Evolutionary conservation across 2,113 vertebrate genomes (phyloP), one percentile per base, ranked within the genome.

Genomic region (Bombycilla garrulus): DNA sequence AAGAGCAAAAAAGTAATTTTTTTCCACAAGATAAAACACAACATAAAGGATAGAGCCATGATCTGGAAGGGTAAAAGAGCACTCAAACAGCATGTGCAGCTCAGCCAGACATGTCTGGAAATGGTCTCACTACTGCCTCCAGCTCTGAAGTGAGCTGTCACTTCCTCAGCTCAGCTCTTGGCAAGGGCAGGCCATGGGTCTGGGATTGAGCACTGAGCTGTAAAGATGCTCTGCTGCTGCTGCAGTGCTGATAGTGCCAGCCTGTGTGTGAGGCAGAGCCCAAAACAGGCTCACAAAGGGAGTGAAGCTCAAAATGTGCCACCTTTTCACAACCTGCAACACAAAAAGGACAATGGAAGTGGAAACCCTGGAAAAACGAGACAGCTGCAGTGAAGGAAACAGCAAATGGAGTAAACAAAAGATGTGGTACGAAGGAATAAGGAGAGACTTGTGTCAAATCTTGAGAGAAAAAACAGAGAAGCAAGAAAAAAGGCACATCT

Each of bases 341-440:
- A 2, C 8, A 53, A 33, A 47, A 85, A 58, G 8, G 16, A 14
- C 9, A 73, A 25, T 0, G 0, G 18, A 57, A 4, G 1, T 35
- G 36, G 42, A 38, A 80, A 61, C 5, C 20, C 26, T 44, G 31
- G 33, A 73, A 86, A 67, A 60, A 53, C 0, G 0, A 9, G n/a
- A 61, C 4, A 10, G 11, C 11, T 54, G 5, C 28, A 44, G 9
- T 44, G 29, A 51, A 83, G 24, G 2, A 88, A 77, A 36, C 20
- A 15, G 12, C 15, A 73, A 73, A 50, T 18, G 10, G 10, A 47
- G 26, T 44, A 60, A 84, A 33, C 1, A 50, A 57, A 67, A 10
- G 1, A 2, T 3, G 3, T 12, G 15, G 5, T 33, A 73, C 42
- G 28, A 86, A 62, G 29, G 18, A 64, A 36, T 10, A 50, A 81